These are phyloP conservation scores for Apamea sordens DNA, from an alignment of 2,888 invertebrate species.

Conservation along the genomic window DNA sequence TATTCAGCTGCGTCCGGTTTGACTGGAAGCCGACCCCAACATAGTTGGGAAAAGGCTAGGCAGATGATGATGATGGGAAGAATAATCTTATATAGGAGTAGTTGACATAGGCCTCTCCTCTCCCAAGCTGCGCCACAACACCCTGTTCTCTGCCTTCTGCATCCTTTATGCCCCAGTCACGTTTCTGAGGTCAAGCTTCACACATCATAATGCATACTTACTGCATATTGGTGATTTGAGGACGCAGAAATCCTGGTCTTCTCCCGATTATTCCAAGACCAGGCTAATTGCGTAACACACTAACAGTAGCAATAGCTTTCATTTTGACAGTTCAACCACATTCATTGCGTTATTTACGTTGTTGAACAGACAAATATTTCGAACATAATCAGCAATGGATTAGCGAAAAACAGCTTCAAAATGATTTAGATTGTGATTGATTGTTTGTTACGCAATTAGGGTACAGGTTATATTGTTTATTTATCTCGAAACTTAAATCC, in stretches of 20 bases:
- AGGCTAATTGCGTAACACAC: too few relatives aligned
- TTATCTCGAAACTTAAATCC: neutral
- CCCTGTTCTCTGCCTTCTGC: neutral
- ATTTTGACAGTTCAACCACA: too few relatives aligned
- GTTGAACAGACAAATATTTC: too few relatives aligned
- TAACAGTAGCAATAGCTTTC: too few relatives aligned
- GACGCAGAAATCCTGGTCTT: neutral
- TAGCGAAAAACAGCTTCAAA: neutral
- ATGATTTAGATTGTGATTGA: neutral
- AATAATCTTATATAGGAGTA: neutral
- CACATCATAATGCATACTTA: neutral
- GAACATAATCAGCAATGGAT: too few relatives aligned
- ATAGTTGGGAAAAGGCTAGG: too few relatives aligned
- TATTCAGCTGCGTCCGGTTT: too few relatives aligned
- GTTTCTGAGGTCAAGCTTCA: neutral
- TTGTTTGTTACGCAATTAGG: neutral
- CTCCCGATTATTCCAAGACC: too few relatives aligned
- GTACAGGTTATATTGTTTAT: too few relatives aligned
- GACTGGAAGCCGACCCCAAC: too few relatives aligned
- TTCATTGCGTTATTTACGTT: too few relatives aligned
- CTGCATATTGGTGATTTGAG: neutral
- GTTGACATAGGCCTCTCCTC: neutral
- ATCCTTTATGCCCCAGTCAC: neutral
- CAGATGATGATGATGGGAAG: too few relatives aligned
- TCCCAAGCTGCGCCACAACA: neutral